Percentiles rank a stretch among this genome's conserved stretches.
Evolutionary conservation across 1,140 invertebrate genomes (phyloP).

Genomic region (Babylonia areolata): DNA sequence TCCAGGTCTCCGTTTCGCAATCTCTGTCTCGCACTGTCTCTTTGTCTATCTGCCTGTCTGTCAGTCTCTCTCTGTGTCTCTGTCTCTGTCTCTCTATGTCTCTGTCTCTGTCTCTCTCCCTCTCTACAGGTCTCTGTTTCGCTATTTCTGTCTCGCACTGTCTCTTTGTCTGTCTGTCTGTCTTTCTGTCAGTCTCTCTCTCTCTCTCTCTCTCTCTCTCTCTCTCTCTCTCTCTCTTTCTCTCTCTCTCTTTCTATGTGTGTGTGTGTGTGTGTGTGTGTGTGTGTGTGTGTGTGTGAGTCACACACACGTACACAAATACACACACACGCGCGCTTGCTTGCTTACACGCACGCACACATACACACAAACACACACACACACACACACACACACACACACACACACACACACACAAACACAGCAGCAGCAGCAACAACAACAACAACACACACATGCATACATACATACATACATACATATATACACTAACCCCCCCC

Average conservation of each 20-base stretch:
- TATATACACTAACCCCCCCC: too few species aligned
- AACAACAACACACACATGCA: neutral
- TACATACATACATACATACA: neutral
- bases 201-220: slow-evolving; percentile 31
- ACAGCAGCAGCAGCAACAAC: too few species aligned
- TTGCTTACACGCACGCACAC: neutral
- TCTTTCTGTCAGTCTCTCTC: slow-evolving; percentile 18
- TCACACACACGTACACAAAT: neutral
- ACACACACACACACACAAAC: slow-evolving; percentile 10
- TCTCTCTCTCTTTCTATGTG: neutral
- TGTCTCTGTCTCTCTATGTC: slow-evolving; percentile 3
- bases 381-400: slow-evolving; percentile 26
- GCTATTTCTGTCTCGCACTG: neutral
- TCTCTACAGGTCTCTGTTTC: neutral
- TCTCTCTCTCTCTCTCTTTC: neutral
- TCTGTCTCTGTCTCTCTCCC: neutral
- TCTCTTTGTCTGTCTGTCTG: slow-evolving; percentile 8
- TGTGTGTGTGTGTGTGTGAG: neutral
- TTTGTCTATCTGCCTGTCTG: neutral
- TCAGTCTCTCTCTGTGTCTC: neutral
- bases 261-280: too few species aligned
- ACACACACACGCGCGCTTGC: neutral
- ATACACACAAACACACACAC: slow-evolving; percentile 18
- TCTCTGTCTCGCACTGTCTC: neutral
- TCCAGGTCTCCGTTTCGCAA: too few species aligned